phyloP scores from a whole-genome alignment of 2,888 invertebrate genomes.

The Horisme vitalbata region DNA sequence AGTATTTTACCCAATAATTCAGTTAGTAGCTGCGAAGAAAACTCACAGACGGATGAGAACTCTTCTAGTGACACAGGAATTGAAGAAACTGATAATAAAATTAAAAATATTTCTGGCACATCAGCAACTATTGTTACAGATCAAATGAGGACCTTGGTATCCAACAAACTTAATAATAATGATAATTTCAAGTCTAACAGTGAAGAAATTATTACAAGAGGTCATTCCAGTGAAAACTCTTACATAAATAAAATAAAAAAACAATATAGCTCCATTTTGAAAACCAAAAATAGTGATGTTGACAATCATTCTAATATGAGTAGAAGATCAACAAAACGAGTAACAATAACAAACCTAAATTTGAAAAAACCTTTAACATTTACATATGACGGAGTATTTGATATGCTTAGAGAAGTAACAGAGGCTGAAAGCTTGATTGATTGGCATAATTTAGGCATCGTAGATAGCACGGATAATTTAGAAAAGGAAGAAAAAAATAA shows the following conservation, averaged over 20 bases:
- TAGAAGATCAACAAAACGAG: conserved; percentile 54
- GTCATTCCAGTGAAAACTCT: conserved; percentile 6
- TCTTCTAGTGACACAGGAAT: conserved; percentile 14
- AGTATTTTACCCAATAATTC: conserved; percentile 17
- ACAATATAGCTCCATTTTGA: conserved; percentile 54
- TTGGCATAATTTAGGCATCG: conserved; percentile 62
- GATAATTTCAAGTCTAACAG: conserved; percentile 10
- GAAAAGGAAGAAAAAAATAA: conserved; percentile 39
- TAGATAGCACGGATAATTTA: conserved; percentile 58
- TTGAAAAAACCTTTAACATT: conserved; percentile 35
- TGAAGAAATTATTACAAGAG: conserved; percentile 13
- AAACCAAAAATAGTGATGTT: conserved; percentile 39
- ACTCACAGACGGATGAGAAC: neutral
- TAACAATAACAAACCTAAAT: conserved; percentile 55
- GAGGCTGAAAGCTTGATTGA: conserved; percentile 57
- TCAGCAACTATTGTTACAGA: conserved; percentile 7
- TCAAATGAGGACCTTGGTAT: conserved; percentile 3
- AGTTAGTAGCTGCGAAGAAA: conserved; percentile 1
- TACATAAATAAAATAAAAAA: conserved; percentile 27
- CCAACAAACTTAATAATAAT: conserved; percentile 1
- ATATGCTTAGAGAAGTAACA: conserved; percentile 58
- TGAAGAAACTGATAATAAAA: neutral
- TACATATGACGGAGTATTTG: conserved; percentile 46
- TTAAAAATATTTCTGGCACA: conserved; percentile 1
- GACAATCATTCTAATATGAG: conserved; percentile 24